Percentiles rank a stretch among this genome's conserved stretches.
Evolutionary conservation across 2,888 invertebrate genomes (phyloP).

Genomic region (Nemotelus nigrinus): DNA sequence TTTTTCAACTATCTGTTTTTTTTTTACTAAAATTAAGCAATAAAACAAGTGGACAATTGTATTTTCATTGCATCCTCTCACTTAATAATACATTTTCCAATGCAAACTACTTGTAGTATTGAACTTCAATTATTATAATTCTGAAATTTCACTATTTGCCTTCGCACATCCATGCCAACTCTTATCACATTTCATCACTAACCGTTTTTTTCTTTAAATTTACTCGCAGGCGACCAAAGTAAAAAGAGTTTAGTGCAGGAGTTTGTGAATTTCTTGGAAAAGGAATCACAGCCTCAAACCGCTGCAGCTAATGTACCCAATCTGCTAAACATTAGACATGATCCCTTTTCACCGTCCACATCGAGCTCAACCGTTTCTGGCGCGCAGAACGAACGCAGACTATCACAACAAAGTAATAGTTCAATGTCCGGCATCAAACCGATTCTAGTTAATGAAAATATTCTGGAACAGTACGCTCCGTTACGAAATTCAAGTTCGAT

Average conservation of each 20-base stretch:
- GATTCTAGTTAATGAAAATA: conserved; percentile 58
- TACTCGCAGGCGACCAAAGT: conserved; percentile 53
- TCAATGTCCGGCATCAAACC: conserved; percentile 54
- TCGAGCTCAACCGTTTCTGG: conserved; percentile 49
- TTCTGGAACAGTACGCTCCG: conserved; percentile 60
- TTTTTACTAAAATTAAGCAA: no score
- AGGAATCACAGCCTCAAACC: conserved; percentile 62
- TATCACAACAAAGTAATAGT: conserved; percentile 35
- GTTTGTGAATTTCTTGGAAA: conserved; percentile 64
- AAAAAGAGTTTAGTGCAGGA: conserved; percentile 63
- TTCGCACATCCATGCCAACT: neutral
- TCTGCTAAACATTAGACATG: conserved; percentile 57
- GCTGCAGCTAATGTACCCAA: conserved; percentile 58
- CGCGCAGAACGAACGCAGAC: conserved; percentile 31
- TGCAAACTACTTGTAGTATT: no score
- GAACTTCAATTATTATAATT: no score
- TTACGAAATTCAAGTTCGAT: conserved; percentile 65
- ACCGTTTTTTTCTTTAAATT: neutral
- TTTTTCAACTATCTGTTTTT: no score
- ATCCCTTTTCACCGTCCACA: conserved; percentile 18
- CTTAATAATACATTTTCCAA: no score
- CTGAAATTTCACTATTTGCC: no score
- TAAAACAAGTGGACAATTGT: no score
- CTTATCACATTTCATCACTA: no score
- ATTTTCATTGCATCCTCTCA: no score